Conservation (phyloP, 2,888 invertebrate genomes). For the Heteropelma amictum region DNA sequence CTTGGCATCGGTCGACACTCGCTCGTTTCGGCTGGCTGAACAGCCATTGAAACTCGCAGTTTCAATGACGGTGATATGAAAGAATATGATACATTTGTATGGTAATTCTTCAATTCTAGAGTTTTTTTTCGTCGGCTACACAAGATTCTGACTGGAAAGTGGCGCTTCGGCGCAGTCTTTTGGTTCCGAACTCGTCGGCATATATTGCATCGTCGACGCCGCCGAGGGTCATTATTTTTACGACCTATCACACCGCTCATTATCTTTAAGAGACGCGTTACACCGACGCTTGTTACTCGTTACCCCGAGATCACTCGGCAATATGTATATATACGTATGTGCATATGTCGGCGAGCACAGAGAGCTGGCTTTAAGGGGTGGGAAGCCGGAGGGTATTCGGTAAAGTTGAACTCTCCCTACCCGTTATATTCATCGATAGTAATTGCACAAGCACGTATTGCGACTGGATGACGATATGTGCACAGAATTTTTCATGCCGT, state of each 20-base stretch:
- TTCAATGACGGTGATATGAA: too few relatives aligned
- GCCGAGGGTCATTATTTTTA: conserved; percentile 75
- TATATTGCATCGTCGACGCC: conserved; percentile 48
- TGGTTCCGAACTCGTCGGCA: conserved; percentile 36
- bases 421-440: neutral
- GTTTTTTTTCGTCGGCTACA: neutral
- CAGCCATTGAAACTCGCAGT: too few relatives aligned
- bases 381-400: conserved; percentile 5
- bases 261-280: conserved; percentile 71
- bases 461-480: neutral
- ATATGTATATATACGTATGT: conserved; percentile 5
- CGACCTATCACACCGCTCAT: conserved; percentile 75
- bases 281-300: conserved; percentile 65
- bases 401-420: neutral
- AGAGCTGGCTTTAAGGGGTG: neutral
- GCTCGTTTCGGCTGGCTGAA: too few relatives aligned
- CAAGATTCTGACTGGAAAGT: conserved; percentile 8
- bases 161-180: conserved; percentile 29
- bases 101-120: neutral
- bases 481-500: neutral
- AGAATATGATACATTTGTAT: too few relatives aligned
- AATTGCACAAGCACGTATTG: neutral
- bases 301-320: conserved; percentile 61
- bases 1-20: too few relatives aligned
- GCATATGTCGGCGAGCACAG: neutral